Conservation (phyloP, 2,113 vertebrate genomes). For the Clarias magur region DNA sequence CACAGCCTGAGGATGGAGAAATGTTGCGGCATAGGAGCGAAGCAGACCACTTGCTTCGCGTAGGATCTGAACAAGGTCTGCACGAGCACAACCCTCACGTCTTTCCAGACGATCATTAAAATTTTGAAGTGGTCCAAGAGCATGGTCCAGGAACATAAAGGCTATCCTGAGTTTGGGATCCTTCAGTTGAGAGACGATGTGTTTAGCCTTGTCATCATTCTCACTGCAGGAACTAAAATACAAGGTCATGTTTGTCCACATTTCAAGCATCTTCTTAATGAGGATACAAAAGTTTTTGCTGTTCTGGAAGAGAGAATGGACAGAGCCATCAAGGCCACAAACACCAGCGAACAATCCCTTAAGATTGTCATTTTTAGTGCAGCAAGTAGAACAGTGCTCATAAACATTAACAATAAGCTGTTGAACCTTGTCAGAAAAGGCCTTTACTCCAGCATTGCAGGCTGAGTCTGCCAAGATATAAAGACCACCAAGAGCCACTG, state of each 20-base stretch:
- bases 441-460: slow-evolving; percentile 60
- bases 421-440: slow-evolving; percentile 56
- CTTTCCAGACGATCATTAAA: slow-evolving; percentile 63
- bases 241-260: slow-evolving; percentile 66
- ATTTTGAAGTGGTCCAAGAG: slow-evolving; percentile 64
- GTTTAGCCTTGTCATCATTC: slow-evolving; percentile 53
- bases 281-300: slow-evolving; percentile 63
- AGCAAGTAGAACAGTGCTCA: slow-evolving; percentile 56
- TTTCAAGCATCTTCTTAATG: slow-evolving; percentile 59
- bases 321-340: slow-evolving; percentile 32
- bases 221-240: slow-evolving; percentile 62
- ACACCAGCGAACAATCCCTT: slow-evolving; percentile 62
- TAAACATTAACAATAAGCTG: slow-evolving; percentile 65
- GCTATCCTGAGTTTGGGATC: slow-evolving; percentile 66
- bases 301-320: slow-evolving; percentile 44
- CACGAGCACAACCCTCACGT: slow-evolving; percentile 44
- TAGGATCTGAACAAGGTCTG: slow-evolving; percentile 61
- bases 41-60: slow-evolving; percentile 66
- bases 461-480: slow-evolving; percentile 62
- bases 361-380: slow-evolving; percentile 58
- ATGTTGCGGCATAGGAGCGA: slow-evolving; percentile 63
- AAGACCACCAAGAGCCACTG: slow-evolving; percentile 60
- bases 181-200: slow-evolving; percentile 64
- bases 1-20: slow-evolving; percentile 67
- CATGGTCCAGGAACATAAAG: slow-evolving; percentile 68